Percentiles rank a stretch among this genome's conserved stretches.
Conservation (phyloP, 2,113 vertebrate species). For the Cyphomyrus discorhynchus region DNA sequence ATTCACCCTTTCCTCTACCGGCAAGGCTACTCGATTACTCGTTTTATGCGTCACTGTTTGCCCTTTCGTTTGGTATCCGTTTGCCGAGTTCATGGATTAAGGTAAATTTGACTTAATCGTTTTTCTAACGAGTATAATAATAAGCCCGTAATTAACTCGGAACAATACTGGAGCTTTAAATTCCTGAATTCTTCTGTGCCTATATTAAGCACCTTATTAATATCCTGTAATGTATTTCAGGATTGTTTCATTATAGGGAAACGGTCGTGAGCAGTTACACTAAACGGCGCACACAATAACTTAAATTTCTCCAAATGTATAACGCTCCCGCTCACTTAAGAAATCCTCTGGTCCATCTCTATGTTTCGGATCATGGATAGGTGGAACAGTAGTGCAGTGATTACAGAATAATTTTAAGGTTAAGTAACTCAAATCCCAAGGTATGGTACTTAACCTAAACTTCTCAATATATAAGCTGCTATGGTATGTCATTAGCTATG, state of each 20-base stretch:
- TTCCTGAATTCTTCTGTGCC: not conserved
- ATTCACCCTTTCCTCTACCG: not conserved
- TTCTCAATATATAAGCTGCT: not conserved
- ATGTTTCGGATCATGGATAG: not conserved
- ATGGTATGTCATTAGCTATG: not conserved
- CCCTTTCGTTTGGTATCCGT: not conserved
- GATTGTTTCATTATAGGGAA: not conserved
- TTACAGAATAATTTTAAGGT: not conserved
- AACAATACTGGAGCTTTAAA: not conserved
- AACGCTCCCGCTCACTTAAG: not conserved
- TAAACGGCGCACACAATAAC: not conserved
- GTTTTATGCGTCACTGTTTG: not conserved
- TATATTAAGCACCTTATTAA: constrained; percentile 2
- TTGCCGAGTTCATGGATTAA: not conserved
- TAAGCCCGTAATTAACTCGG: not conserved
- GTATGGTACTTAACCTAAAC: not conserved
- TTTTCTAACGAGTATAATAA: not conserved
- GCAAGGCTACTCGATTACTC: not conserved
- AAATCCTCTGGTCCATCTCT: not conserved
- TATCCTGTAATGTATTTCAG: not conserved
- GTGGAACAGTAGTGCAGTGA: not conserved
- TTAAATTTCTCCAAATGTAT: not conserved
- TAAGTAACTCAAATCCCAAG: not conserved
- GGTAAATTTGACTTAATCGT: not conserved
- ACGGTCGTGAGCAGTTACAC: not conserved